phyloP scores from a whole-genome alignment of 2,797 vertebrate species.

The Thalassophryne amazonica region DNA sequence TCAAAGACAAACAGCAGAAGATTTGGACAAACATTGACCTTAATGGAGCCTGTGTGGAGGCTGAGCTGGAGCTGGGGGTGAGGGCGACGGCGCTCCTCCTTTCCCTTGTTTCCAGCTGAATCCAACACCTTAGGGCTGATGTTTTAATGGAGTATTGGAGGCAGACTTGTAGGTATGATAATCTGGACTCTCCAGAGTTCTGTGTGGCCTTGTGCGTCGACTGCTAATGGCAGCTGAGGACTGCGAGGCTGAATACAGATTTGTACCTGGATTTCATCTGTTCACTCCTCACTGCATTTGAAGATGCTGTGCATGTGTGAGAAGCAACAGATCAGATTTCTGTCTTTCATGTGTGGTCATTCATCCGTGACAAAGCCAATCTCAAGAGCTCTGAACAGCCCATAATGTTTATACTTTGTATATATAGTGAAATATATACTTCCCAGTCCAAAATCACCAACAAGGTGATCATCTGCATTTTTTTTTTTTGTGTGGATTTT shows the following conservation, averaged over 20 bases:
- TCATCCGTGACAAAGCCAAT: too few relatives aligned
- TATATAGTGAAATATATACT: too few relatives aligned
- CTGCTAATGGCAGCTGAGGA: slow-evolving; percentile 44
- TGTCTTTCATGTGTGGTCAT: not conserved
- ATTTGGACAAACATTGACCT: too few relatives aligned
- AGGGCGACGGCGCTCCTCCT: slow-evolving; percentile 12
- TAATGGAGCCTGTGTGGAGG: slow-evolving; percentile 25
- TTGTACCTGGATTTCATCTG: slow-evolving; percentile 10
- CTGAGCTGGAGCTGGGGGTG: slow-evolving; percentile 15
- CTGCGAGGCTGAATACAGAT: slow-evolving; percentile 23
- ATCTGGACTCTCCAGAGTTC: slow-evolving; percentile 40
- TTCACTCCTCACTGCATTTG: not conserved
- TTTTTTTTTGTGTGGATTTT: too few relatives aligned
- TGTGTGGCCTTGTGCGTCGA: slow-evolving; percentile 29
- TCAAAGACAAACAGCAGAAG: slow-evolving; percentile 14
- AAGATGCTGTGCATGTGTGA: not conserved
- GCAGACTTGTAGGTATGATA: slow-evolving; percentile 48
- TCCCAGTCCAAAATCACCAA: too few relatives aligned
- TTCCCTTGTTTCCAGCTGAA: slow-evolving; percentile 27
- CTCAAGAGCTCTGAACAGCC: too few relatives aligned
- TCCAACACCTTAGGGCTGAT: slow-evolving; percentile 38
- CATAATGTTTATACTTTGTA: too few relatives aligned
- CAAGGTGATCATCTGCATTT: too few relatives aligned
- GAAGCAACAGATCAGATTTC: not conserved
- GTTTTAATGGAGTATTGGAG: slow-evolving; percentile 59